Conservation (phyloP, 2,797 vertebrate genomes). For the Silurus lanzhouensis region DNA sequence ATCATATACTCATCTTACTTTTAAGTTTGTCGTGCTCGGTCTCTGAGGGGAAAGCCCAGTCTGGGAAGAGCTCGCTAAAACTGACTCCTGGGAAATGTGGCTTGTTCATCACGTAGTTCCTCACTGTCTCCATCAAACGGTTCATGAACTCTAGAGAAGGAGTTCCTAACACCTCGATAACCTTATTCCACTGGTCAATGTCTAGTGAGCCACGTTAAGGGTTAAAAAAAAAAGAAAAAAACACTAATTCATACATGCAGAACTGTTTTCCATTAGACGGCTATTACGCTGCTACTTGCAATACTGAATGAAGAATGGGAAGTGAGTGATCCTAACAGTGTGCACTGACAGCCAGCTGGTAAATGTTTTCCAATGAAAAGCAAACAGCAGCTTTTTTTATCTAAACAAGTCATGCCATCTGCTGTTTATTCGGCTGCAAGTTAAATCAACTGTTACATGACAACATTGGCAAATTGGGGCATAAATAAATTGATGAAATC, state of each 20-base stretch:
- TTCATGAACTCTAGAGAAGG: conserved; percentile 95
- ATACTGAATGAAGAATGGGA: not conserved
- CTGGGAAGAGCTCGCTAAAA: conserved; percentile 92
- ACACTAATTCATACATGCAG: not conserved
- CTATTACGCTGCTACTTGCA: not conserved
- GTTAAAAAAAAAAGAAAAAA: not conserved
- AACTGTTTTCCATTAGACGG: not conserved
- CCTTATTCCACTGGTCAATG: conserved; percentile 99
- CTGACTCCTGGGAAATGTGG: conserved; percentile 93
- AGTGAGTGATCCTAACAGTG: not conserved
- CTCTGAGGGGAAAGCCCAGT: conserved; percentile 95
- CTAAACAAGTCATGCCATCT: conserved; percentile 1
- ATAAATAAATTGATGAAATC: not conserved
- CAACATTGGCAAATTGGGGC: not conserved
- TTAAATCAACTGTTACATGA: not conserved
- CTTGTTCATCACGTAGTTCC: conserved; percentile 98
- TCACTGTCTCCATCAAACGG: conserved; percentile 94
- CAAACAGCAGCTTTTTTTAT: not conserved
- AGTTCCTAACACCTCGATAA: conserved; percentile 95
- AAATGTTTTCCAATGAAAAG: conserved; percentile 9
- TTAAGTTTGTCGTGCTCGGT: conserved; percentile 94
- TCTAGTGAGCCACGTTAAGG: conserved; percentile 77
- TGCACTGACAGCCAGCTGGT: not conserved
- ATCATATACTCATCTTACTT: conserved; percentile 76
- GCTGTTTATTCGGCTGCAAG: not conserved